Evolutionary conservation across 2,888 invertebrate genomes (phyloP), one percentile per base, ranked within the genome.

Genomic region (Caenorhabditis becei): DNA sequence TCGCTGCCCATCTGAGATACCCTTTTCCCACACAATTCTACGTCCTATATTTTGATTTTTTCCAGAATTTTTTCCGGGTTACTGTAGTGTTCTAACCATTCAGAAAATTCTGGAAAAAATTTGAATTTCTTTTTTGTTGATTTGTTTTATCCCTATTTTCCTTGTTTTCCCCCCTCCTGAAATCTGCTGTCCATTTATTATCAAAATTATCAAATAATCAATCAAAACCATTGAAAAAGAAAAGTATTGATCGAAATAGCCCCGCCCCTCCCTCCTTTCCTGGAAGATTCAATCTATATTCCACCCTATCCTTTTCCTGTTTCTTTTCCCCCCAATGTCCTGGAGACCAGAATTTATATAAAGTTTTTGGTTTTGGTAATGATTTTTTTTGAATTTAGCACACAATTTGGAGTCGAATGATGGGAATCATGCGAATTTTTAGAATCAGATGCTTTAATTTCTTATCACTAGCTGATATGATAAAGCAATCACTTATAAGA

Each of bases 1-100:
- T 77, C 75, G 53, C 54, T 54, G 23, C 67, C 67, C 75, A 67
- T 77, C 75, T 77, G 75, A 77, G 75, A 77, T 77, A 77, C 58
- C 51, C 66, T 59, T 24, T 24, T 10, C 8, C 49, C 53, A 49
- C 53, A 2, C 41, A 53, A 63, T 56, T 23, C 23, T 18, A 26
- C 14, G 26, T 24, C 58, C n/a, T n/a, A n/a, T n/a, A 23, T 41
- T 24, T n/a, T 44, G 11, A 8, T 37, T 14, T 32, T 67, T 41
- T 54, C 14, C 23, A 28, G 11, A 51, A 26, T 56, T 20, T 53
- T 59, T 5, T 41, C 41, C 41, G 41, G 41, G 41, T 53, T 62
- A 44, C 24, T 53, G 32, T 49, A 23, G 54, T 54, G 10, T 49
- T 59, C 49, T 8, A 32, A 62, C 54, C 54, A 26, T 20, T 2